phyloP scores from a whole-genome alignment of 2,797 vertebrate genomes.

The Gorsachius magnificus region DNA sequence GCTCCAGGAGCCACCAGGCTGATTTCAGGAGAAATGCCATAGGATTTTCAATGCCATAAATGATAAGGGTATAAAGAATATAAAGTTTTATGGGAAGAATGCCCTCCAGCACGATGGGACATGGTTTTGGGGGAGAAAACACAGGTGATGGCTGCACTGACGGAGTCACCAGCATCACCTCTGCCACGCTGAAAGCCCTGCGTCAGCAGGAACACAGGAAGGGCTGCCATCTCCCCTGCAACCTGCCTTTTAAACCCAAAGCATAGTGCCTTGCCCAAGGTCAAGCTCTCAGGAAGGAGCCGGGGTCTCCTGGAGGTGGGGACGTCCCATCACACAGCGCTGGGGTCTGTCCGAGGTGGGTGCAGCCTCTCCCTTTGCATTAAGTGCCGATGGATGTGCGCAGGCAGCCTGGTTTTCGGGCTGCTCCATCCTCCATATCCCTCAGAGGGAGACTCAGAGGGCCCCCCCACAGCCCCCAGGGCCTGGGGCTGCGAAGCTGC shows the following conservation, averaged over 20 bases:
- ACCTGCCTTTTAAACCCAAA: background rate
- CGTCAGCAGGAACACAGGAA: background rate
- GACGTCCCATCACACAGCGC: fast-evolving
- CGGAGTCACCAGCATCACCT: background rate
- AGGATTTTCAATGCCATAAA: background rate
- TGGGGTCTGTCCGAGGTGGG: fast-evolving
- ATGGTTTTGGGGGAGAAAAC: background rate
- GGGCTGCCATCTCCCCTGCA: background rate
- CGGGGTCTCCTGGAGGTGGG: background rate
- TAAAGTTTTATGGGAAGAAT: background rate
- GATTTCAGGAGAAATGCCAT: background rate
- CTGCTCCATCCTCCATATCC: background rate
- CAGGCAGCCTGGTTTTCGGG: fast-evolving
- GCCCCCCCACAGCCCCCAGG: background rate
- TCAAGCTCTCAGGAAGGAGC: background rate
- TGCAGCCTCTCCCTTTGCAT: background rate
- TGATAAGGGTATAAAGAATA: background rate
- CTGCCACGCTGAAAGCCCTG: background rate
- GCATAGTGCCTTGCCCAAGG: background rate
- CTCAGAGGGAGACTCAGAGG: background rate
- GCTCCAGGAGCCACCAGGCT: background rate
- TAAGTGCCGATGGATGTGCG: fast-evolving
- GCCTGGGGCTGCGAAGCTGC: background rate
- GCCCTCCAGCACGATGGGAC: background rate
- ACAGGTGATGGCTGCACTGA: fast-evolving